Base-by-base conservation (phyloP, 2,888 invertebrate genomes). In the Dryomyza anilis region DNA sequence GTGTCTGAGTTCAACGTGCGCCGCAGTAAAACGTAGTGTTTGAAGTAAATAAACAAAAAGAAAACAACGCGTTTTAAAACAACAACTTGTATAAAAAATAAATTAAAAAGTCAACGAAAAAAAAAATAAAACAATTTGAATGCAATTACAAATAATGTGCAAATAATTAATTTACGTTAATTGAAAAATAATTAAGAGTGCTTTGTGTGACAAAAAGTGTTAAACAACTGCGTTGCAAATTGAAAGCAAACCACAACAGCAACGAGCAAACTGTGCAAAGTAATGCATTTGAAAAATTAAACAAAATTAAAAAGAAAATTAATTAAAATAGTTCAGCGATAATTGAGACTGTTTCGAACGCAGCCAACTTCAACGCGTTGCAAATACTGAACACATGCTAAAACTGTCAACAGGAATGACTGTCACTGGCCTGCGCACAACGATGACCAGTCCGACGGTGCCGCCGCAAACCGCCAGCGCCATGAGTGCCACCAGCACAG, bases 361-460 rank as follows among this genome's bases (percentile, higher is more conserved):
- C n/a, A 25, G 10, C 23, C 53, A 23, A 25, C 43, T 46, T 33
- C 14, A 63, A 64, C 69, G 67, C 65, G 70, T n/a, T n/a, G n/a
- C n/a, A n/a, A n/a, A n/a, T n/a, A n/a, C n/a, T n/a, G n/a, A n/a
- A n/a, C n/a, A 23, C 29, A 83, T 84, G 83, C 78, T 83, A 81
- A 84, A 82, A 79, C 78, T 81, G 77, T 82, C 82, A 75, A 73
- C 72, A 68, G 82, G 81, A 78, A 84, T 88, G 81, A 87, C 88
- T 76, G 87, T 87, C 74, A 88, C 87, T 84, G 87, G 87, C 72
- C 86, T 87, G 84, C 86, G 87, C 73, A 82, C 81, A 82, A 86
- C 87, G 70, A 88, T 88, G 76, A 88, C 88, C 79, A 88, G 87
- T 69, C 87, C 88, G 71, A 84, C 83, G 87, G 84, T 82, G 82